Conservation (phyloP, 1,140 invertebrate species). For the Ridgeia piscesae region DNA sequence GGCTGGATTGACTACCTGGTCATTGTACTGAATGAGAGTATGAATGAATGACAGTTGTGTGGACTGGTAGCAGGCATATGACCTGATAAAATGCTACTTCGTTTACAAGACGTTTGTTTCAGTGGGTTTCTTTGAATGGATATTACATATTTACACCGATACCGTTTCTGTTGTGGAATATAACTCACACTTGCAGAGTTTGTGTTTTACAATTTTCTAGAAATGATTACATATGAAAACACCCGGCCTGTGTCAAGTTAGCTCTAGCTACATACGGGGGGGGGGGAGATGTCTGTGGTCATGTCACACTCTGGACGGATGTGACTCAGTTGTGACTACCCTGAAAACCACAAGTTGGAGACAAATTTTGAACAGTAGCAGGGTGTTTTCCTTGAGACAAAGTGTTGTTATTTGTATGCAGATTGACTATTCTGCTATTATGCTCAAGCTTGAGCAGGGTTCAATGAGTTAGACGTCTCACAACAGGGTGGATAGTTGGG, state of each 20-base stretch:
- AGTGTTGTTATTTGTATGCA: not conserved
- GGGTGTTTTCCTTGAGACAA: not conserved
- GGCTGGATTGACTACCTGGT: no score
- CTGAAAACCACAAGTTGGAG: not conserved
- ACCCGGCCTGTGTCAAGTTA: no score
- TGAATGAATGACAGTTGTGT: not conserved
- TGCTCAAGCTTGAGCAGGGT: not conserved
- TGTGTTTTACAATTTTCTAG: not conserved
- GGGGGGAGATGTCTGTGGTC: not conserved
- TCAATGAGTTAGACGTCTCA: not conserved
- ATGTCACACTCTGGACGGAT: not conserved
- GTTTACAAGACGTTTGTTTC: not conserved
- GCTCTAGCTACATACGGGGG: not conserved
- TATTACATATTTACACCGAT: not conserved
- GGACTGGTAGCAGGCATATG: not conserved
- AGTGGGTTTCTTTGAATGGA: not conserved
- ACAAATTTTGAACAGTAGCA: not conserved
- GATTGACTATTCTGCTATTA: not conserved
- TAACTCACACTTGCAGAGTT: not conserved
- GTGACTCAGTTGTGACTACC: no score
- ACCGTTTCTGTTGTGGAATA: not conserved
- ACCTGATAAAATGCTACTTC: not conserved
- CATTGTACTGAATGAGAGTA: not conserved
- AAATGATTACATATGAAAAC: no score
- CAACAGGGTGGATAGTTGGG: not conserved